Percentiles rank a stretch among this genome's conserved stretches.
phyloP scores from a whole-genome alignment of 2,797 vertebrate genomes.

The Pseudochirops cupreus region DNA sequence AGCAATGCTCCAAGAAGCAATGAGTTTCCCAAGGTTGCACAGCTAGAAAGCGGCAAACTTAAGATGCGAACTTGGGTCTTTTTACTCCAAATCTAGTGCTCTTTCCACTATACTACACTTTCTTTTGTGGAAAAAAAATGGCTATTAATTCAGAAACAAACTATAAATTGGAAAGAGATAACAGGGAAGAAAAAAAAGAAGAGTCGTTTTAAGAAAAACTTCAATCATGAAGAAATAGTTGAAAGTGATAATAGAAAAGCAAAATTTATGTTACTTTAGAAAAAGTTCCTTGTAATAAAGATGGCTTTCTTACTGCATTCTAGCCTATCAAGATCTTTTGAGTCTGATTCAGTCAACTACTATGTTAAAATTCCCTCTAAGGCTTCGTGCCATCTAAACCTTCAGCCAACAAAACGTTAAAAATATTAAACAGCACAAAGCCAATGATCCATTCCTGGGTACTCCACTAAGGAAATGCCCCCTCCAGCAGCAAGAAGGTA shows the following conservation, averaged over 20 bases:
- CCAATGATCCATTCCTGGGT: not conserved
- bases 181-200: not conserved
- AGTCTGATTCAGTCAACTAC: not conserved
- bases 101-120: not conserved
- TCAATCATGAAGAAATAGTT: not conserved
- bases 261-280: not conserved
- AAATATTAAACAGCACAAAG: not conserved
- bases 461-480: not conserved
- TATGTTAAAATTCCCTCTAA: not conserved
- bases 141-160: not conserved
- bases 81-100: not conserved
- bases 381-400: not conserved
- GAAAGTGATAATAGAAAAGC: not conserved
- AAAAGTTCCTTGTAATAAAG: not conserved
- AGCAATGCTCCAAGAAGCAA: not conserved
- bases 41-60: not conserved
- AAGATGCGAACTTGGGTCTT: not conserved
- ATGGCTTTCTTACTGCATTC: not conserved
- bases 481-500: constrained; percentile 31
- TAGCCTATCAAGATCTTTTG: not conserved
- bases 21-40: not conserved
- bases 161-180: not conserved
- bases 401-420: not conserved
- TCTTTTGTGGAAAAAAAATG: not conserved
- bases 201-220: not conserved